phyloP scores from a whole-genome alignment of 2,113 vertebrate genomes.

The Cacatua alba region DNA sequence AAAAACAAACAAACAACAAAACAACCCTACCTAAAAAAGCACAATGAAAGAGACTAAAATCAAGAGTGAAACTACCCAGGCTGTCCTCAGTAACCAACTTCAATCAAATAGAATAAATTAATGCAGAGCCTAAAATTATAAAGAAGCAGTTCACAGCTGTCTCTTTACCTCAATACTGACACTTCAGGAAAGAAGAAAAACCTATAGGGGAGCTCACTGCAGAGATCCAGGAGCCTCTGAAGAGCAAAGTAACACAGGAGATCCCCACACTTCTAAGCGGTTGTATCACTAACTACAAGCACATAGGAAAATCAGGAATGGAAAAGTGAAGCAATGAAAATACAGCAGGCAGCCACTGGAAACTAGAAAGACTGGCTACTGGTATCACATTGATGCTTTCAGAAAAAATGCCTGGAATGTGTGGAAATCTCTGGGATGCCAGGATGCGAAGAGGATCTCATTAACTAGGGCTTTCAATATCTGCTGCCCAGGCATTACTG shows the following conservation, averaged over 20 bases:
- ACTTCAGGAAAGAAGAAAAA: background rate
- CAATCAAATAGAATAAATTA: conserved; percentile 9
- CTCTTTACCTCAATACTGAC: conserved; percentile 2
- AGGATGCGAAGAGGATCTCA: conserved; percentile 9
- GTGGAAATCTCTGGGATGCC: conserved; percentile 35
- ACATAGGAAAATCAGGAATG: background rate
- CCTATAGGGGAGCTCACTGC: background rate
- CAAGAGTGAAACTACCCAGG: conserved; percentile 20
- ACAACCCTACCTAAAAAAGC: background rate
- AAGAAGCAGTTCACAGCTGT: background rate
- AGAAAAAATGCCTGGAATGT: conserved; percentile 21
- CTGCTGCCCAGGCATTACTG: background rate
- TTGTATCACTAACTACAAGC: background rate
- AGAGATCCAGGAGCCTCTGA: background rate
- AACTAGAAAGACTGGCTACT: background rate
- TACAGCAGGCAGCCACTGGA: background rate
- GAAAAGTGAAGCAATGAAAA: background rate
- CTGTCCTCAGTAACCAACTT: background rate
- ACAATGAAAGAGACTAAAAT: background rate
- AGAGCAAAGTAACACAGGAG: background rate
- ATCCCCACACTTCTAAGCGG: background rate
- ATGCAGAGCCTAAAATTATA: background rate
- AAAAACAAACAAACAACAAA: background rate
- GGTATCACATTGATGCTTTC: conserved; percentile 12
- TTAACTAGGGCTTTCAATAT: conserved; percentile 30